Evolutionary conservation across 30 jellyfish, hydroid and myxozoan genomes (phyloP).

Genomic region (Morbakka virulenta): DNA sequence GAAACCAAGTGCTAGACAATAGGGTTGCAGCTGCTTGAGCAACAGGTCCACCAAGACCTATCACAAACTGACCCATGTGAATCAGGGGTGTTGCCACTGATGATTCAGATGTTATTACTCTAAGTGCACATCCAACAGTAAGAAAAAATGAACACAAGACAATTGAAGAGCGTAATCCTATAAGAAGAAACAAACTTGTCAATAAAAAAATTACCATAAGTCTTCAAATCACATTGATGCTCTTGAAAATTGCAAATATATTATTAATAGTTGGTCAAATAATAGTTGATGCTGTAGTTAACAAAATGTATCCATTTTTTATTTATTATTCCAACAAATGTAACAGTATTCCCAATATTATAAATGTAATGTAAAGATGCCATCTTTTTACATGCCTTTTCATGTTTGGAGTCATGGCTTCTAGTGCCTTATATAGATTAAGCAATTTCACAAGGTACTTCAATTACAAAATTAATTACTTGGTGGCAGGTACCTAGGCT

Average conservation of each 20-base stretch:
- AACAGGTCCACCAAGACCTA: conserved; percentile 98
- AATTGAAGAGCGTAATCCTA: conserved; percentile 78
- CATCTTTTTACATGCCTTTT: too few species aligned
- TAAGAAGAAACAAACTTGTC: neutral
- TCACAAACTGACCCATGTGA: conserved; percentile 91
- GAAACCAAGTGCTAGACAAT: conserved; percentile 97
- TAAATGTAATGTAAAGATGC: neutral
- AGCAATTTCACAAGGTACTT: too few species aligned
- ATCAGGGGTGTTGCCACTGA: conserved; percentile 78
- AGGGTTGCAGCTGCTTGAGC: conserved; percentile 97
- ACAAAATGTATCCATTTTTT: neutral
- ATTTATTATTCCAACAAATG: neutral
- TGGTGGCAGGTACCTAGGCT: too few species aligned
- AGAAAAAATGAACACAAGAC: conserved; percentile 61
- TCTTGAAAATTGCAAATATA: neutral
- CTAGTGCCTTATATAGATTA: too few species aligned
- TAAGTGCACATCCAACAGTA: conserved; percentile 77
- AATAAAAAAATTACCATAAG: neutral
- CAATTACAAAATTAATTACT: too few species aligned
- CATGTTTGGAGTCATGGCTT: too few species aligned
- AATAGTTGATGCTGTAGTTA: neutral
- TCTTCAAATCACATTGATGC: neutral
- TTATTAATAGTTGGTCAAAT: neutral
- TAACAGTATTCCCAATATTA: neutral
- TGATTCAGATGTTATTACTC: conserved; percentile 73